Evolutionary conservation across 2,797 vertebrate species (phyloP).

Genomic region (Mus minutoides): DNA sequence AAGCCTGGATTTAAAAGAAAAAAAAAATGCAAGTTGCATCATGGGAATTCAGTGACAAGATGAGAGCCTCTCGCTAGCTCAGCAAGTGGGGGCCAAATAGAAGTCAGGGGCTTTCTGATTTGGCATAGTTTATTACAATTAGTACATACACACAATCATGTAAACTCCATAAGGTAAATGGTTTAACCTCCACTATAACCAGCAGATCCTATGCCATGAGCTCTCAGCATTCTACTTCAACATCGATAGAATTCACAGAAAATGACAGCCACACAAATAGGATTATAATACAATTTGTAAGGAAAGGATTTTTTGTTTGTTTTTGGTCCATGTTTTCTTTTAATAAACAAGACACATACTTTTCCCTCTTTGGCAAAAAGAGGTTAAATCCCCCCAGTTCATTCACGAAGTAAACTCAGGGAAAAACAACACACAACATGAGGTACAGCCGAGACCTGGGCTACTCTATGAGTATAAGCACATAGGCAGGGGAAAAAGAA

Average conservation of each 20-base stretch:
- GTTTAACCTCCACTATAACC: neutral
- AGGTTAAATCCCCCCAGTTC: slow-evolving; percentile 45
- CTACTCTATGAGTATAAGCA: neutral
- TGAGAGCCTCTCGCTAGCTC: neutral
- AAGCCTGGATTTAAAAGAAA: neutral
- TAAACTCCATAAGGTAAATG: slow-evolving; percentile 23
- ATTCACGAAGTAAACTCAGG: slow-evolving; percentile 51
- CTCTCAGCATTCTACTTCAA: slow-evolving; percentile 60
- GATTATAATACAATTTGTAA: slow-evolving; percentile 47
- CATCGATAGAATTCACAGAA: slow-evolving; percentile 54
- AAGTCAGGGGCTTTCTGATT: neutral
- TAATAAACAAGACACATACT: slow-evolving; percentile 27
- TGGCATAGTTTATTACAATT: slow-evolving; percentile 72
- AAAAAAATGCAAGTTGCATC: neutral
- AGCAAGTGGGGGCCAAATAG: neutral
- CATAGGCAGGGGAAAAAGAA: neutral
- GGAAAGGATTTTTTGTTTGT: neutral
- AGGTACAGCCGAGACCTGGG: slow-evolving; percentile 56
- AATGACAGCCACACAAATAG: slow-evolving; percentile 43
- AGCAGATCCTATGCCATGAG: neutral
- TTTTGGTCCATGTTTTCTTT: slow-evolving; percentile 68
- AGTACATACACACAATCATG: slow-evolving; percentile 57
- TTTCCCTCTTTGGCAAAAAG: slow-evolving; percentile 76
- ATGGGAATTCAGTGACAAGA: neutral
- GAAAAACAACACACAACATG: slow-evolving; percentile 26